phyloP scores from a whole-genome alignment of 2,113 vertebrate genomes.

The Macquaria ambigua region DNA sequence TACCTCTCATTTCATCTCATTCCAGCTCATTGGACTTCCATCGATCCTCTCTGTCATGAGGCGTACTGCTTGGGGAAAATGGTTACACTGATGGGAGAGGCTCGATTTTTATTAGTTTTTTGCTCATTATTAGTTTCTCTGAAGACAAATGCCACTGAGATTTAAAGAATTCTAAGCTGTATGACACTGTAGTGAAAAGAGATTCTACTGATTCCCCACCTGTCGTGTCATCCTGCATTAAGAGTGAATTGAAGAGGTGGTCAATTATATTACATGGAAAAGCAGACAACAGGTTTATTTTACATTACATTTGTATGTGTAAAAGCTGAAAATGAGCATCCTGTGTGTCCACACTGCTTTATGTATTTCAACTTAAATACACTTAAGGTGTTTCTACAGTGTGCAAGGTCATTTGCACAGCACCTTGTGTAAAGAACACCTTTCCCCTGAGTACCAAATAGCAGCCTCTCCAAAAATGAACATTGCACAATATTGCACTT shows the following conservation, averaged over 20 bases:
- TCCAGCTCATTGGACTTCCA: background rate
- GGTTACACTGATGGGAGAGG: background rate
- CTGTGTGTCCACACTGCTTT: too few species aligned
- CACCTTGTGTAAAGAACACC: too few species aligned
- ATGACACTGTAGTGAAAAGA: background rate
- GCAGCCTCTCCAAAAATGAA: too few species aligned
- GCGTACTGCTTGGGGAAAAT: background rate
- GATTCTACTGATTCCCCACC: background rate
- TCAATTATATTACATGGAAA: too few species aligned
- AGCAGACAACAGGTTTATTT: too few species aligned
- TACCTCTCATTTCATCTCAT: conserved; percentile 32
- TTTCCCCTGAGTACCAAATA: too few species aligned
- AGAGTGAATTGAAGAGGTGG: background rate
- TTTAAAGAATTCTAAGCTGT: background rate
- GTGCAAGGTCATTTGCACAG: too few species aligned
- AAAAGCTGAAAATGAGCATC: too few species aligned
- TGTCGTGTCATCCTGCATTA: background rate
- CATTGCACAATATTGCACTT: too few species aligned
- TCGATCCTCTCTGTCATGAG: conserved; percentile 14
- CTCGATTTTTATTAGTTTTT: background rate
- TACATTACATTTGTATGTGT: too few species aligned
- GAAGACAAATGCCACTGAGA: background rate
- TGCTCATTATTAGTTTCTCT: background rate
- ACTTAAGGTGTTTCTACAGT: too few species aligned
- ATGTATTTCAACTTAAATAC: too few species aligned